phyloP scores from a whole-genome alignment of 1,140 invertebrate species.

The Rhyzopertha dominica region DNA sequence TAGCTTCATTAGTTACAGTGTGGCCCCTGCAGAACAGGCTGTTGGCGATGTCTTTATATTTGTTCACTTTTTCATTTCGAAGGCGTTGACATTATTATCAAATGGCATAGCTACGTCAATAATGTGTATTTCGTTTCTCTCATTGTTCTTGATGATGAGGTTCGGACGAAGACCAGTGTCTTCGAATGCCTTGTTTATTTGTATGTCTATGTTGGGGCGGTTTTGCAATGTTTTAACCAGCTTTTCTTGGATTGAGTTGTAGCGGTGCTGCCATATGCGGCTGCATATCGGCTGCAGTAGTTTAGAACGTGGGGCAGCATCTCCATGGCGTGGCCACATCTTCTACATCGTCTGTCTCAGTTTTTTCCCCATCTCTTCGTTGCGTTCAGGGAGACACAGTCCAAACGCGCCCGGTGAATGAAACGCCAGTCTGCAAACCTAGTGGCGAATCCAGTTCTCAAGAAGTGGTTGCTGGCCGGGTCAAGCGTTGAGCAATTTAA shows the following conservation, averaged over 20 bases:
- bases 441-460: constrained; percentile 27
- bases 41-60: constrained; percentile 30
- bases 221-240: too few species aligned
- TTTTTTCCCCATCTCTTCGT: constrained; percentile 4
- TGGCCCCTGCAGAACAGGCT: too few species aligned
- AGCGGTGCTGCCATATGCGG: constrained; percentile 3
- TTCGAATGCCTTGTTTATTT: too few species aligned
- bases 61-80: constrained; percentile 25
- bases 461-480: constrained; percentile 25
- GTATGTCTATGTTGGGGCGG: too few species aligned
- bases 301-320: constrained; percentile 38
- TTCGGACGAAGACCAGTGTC: constrained; percentile 29
- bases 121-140: constrained; percentile 17
- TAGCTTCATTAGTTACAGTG: too few species aligned
- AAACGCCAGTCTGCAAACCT: constrained; percentile 44
- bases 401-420: constrained; percentile 39
- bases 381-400: constrained; percentile 39
- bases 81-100: constrained; percentile 34
- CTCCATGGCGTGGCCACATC: constrained; percentile 25
- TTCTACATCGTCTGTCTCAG: constrained; percentile 29
- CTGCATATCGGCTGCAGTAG: constrained; percentile 26
- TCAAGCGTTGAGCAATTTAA: background rate
- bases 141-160: constrained; percentile 33
- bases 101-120: constrained; percentile 43
- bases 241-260: constrained; percentile 5